Evolutionary conservation across 2,797 vertebrate species (phyloP).

Genomic region (Hydrolagus colliei): DNA sequence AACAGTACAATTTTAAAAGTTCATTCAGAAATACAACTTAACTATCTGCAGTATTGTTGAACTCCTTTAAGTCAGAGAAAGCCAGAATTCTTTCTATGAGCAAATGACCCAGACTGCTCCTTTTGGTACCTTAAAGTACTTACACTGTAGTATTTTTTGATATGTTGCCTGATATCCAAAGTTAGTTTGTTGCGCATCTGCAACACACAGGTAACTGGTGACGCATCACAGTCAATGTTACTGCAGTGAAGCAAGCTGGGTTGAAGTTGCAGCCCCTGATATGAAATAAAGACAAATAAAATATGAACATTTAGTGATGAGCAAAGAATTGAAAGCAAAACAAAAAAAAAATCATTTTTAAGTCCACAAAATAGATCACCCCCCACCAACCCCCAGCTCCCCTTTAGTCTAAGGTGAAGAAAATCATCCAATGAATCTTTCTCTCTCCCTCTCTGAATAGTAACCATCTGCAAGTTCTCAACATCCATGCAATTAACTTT

Average conservation of each 20-base stretch:
- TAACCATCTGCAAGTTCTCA: constrained; percentile 70
- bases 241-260: constrained; percentile 78
- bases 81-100: neutral
- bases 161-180: constrained; percentile 74
- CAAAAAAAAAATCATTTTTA: constrained; percentile 28
- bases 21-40: neutral
- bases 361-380: neutral
- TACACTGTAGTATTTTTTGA: constrained; percentile 69
- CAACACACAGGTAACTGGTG: constrained; percentile 52
- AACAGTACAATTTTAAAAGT: neutral
- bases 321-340: constrained; percentile 31
- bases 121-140: constrained; percentile 43
- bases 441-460: constrained; percentile 54
- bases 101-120: neutral
- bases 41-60: neutral
- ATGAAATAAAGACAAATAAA: constrained; percentile 29
- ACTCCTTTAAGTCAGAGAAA: constrained; percentile 6
- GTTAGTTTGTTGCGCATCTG: constrained; percentile 81
- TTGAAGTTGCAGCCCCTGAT: constrained; percentile 69
- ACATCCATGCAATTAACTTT: constrained; percentile 59
- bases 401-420: constrained; percentile 53
- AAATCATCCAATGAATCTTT: constrained; percentile 51
- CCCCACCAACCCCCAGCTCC: neutral
- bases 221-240: constrained; percentile 65
- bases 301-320: constrained; percentile 33